A percentile compares a stretch with the other conserved stretches of the same genome.
Conservation (phyloP, 2,797 vertebrate species). For the Karalla daura region DNA sequence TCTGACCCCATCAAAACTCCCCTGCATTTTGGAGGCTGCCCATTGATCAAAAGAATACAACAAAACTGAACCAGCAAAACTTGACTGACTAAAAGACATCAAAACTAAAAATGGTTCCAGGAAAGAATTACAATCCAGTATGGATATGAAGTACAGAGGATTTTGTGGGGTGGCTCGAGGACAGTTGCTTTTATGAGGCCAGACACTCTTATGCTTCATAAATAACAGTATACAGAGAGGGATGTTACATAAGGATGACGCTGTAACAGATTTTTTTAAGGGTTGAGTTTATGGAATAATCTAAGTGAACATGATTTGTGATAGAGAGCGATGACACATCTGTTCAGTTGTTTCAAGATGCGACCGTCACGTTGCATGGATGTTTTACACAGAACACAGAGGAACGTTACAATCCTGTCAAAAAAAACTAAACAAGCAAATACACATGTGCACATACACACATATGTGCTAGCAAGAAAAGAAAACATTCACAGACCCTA, state of each 20-base stretch:
- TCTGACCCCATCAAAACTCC: too few species aligned
- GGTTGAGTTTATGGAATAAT: neutral
- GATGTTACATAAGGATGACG: neutral
- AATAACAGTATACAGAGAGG: neutral
- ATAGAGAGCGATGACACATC: neutral
- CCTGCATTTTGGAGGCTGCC: too few species aligned
- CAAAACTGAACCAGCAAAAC: neutral
- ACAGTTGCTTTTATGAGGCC: neutral
- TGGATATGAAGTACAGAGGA: too few species aligned
- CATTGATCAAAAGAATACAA: too few species aligned
- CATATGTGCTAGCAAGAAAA: constrained; percentile 1
- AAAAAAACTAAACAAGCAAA: constrained; percentile 32
- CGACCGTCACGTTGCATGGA: constrained; percentile 37
- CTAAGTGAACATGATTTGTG: constrained; percentile 1
- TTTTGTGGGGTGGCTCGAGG: too few species aligned
- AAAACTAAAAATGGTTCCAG: neutral
- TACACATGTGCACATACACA: neutral
- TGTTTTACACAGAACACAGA: constrained; percentile 10
- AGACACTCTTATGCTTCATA: neutral
- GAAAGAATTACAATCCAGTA: neutral
- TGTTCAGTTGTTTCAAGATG: constrained; percentile 9
- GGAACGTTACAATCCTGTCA: constrained; percentile 11
- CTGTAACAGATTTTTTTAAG: neutral
- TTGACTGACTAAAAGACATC: too few species aligned
- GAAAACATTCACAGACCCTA: constrained; percentile 38